Evolutionary conservation across 1,140 invertebrate genomes (phyloP), one percentile per base, ranked within the genome.

Genomic region (Pachypsylla venusta): DNA sequence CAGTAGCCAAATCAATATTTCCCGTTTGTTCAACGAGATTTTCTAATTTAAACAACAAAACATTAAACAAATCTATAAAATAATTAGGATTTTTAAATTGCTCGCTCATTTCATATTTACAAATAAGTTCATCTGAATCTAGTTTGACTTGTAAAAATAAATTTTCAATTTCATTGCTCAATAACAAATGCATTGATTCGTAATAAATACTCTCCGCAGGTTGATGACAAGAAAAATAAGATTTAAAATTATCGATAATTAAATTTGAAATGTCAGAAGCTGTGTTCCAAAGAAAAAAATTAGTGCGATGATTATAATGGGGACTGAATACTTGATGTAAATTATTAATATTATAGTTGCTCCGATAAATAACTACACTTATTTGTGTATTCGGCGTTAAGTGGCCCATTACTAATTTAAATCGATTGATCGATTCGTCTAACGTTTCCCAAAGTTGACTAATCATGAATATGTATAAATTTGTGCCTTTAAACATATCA

Each of bases 371-470:
- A n/a, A 48, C n/a, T 7, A 48, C n/a, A n/a, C 16, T 5, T 3
- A 48, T 19, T 19, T 4, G 5, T 19, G 22, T 22, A 48, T 48
- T 22, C 7, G 42, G 4, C 16, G 16, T 48, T 22, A 48, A 22
- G 5, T 5, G 7, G 22, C 22, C 42, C 7, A 48, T 48, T 19
- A n/a, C 5, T 22, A 22, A 7, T 19, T 5, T n/a, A 22, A 48
- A 48, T 4, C 42, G 42, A 19, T n/a, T 22, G 22, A 7, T 19
- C 7, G 42, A 48, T 48, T 48, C n/a, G 7, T 48, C 42, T 22
- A 48, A 19, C 7, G 42, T 48, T 48, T 48, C 42, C 42, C 42
- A 48, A 48, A 48, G 42, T 19, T 48, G 7, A n/a, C 42, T 48
- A n/a, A 48, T 48, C 7, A 48, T 48, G n/a, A 48, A 48, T n/a